Conservation (phyloP, 2,113 vertebrate genomes). For the Otolemur garnettii region DNA sequence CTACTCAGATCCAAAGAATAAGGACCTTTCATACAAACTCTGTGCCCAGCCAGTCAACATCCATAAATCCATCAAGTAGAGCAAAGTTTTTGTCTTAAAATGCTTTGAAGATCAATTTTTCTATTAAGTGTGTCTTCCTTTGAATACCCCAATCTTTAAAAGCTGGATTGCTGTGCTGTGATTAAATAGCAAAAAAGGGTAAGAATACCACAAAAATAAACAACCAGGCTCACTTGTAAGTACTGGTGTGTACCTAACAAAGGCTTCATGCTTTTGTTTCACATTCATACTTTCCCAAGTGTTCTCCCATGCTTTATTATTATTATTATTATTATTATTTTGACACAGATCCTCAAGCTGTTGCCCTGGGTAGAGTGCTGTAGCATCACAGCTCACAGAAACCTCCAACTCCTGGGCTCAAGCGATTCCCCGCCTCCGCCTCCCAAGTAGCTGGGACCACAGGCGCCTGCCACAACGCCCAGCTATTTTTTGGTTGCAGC, state of each 20-base stretch:
- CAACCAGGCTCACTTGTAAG: not conserved
- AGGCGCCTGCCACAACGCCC: no score
- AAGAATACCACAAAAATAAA: constrained; percentile 21
- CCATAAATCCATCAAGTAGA: not conserved
- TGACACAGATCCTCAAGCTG: no score
- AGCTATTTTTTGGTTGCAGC: no score
- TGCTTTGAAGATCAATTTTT: constrained; percentile 20
- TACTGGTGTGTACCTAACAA: not conserved
- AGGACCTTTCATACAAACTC: constrained; percentile 20
- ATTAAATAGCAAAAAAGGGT: not conserved
- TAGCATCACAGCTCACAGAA: no score
- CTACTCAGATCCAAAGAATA: constrained; percentile 47
- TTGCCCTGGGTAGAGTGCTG: no score
- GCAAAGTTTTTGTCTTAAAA: constrained; percentile 39
- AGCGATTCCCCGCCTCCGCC: no score
- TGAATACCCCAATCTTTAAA: not conserved
- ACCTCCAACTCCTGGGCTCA: no score
- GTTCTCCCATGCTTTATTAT: not conserved
- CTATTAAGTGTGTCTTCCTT: not conserved
- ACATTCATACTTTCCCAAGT: not conserved
- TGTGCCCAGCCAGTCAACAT: not conserved
- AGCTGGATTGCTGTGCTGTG: not conserved
- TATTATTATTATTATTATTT: no score
- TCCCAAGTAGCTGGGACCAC: no score
- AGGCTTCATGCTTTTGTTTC: not conserved